phyloP scores from a whole-genome alignment of 2,797 vertebrate species.

The Manis pentadactyla region DNA sequence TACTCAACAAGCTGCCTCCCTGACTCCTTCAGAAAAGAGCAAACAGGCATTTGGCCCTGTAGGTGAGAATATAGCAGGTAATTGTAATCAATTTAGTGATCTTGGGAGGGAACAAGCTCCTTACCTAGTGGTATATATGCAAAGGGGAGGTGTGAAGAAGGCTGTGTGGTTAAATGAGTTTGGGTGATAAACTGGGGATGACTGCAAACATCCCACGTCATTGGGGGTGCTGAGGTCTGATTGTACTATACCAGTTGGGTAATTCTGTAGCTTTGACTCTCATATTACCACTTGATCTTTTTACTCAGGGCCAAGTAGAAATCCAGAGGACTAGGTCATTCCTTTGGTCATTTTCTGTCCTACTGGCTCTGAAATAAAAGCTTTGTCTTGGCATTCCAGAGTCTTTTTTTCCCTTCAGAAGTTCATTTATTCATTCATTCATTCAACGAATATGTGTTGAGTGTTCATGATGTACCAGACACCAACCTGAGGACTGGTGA shows the following conservation, averaged over 20 bases:
- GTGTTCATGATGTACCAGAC: not conserved
- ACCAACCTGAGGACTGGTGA: not conserved
- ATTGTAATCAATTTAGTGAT: not conserved
- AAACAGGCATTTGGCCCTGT: not conserved
- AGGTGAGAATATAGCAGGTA: not conserved
- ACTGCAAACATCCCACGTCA: not conserved
- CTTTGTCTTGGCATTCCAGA: not conserved
- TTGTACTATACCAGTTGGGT: not conserved
- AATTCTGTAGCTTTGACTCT: not conserved
- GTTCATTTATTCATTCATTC: not conserved
- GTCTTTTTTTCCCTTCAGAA: not conserved
- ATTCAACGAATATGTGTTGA: not conserved
- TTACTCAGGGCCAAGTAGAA: not conserved
- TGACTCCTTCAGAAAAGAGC: not conserved
- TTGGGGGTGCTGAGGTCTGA: not conserved
- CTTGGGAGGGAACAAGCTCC: not conserved
- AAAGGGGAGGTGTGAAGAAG: not conserved
- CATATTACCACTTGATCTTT: not conserved
- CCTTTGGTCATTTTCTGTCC: not conserved
- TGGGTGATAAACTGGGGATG: not conserved
- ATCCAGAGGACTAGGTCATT: not conserved
- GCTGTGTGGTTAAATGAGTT: not conserved
- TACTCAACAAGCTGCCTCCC: not conserved
- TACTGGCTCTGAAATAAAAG: not conserved
- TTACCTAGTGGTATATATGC: not conserved